Percentiles rank a stretch among this genome's conserved stretches.
These are phyloP conservation scores for Rhinogobio ventralis DNA, from an alignment of 2,797 vertebrate species.

Conservation along the genomic window DNA sequence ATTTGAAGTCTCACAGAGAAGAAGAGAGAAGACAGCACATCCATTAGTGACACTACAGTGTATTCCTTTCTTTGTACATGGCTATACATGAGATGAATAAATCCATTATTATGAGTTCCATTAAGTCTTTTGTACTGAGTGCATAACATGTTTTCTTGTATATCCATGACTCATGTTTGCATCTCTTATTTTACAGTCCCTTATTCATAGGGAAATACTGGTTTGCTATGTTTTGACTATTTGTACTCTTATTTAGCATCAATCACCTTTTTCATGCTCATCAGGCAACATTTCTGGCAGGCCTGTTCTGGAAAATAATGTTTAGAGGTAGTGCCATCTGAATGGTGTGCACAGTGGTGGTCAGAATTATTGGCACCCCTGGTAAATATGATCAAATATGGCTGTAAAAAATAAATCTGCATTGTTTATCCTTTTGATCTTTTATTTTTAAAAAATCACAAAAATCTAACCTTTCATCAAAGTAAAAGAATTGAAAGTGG, in stretches of 20 bases:
- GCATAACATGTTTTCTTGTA: constrained; percentile 33
- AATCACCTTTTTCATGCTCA: not conserved
- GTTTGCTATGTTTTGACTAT: not conserved
- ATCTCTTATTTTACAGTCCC: not conserved
- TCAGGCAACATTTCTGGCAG: not conserved
- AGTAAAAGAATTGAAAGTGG: too few species aligned
- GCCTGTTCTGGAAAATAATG: not conserved
- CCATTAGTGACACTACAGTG: constrained; percentile 43
- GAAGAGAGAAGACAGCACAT: constrained; percentile 29
- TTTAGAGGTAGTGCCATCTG: not conserved
- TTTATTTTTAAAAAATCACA: too few species aligned
- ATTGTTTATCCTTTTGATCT: too few species aligned
- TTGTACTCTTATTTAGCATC: not conserved
- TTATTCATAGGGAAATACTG: not conserved
- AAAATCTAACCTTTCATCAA: too few species aligned
- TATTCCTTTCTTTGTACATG: constrained; percentile 26
- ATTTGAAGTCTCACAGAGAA: constrained; percentile 39
- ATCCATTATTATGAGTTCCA: constrained; percentile 37
- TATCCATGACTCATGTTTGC: constrained; percentile 16
- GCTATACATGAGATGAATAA: not conserved
- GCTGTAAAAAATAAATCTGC: too few species aligned
- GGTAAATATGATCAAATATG: too few species aligned
- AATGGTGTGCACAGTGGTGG: too few species aligned
- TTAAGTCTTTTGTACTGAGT: constrained; percentile 3
- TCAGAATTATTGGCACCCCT: too few species aligned